These are phyloP conservation scores for Okapia johnstoni DNA, from an alignment of 2,113 vertebrate genomes.

Conservation along the genomic window DNA sequence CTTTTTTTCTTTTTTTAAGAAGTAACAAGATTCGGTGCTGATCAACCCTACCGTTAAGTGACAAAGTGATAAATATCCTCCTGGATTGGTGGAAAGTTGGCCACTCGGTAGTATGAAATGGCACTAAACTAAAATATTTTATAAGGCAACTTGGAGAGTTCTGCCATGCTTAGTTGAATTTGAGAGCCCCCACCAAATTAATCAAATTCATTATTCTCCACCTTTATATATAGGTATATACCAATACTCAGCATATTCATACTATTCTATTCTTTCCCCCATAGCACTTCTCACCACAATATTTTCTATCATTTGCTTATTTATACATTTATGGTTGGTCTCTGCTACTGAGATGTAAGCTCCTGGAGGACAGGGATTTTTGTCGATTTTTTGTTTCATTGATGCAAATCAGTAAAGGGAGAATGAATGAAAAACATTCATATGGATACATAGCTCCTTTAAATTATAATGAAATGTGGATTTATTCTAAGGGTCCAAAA, in stretches of 20 bases:
- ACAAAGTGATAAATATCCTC: constrained; percentile 82
- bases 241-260: neutral
- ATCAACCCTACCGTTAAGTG: constrained; percentile 82
- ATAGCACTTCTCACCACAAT: neutral
- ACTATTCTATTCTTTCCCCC: neutral
- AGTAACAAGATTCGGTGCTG: constrained; percentile 82
- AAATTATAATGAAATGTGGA: neutral
- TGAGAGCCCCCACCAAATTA: constrained; percentile 17
- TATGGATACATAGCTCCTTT: neutral
- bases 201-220: constrained; percentile 38
- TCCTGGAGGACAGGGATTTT: neutral
- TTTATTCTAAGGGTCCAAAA: neutral
- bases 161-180: neutral
- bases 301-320: neutral
- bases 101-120: constrained; percentile 55
- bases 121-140: constrained; percentile 53
- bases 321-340: neutral
- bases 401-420: neutral
- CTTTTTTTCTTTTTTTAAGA: constrained; percentile 79
- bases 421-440: neutral
- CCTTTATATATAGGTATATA: neutral
- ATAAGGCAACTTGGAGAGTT: constrained; percentile 45
- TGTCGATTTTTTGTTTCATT: neutral
- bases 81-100: constrained; percentile 75
- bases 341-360: neutral